Evolutionary conservation across 1,140 invertebrate genomes (phyloP).

Genomic region (Dufourea novaeangliae): DNA sequence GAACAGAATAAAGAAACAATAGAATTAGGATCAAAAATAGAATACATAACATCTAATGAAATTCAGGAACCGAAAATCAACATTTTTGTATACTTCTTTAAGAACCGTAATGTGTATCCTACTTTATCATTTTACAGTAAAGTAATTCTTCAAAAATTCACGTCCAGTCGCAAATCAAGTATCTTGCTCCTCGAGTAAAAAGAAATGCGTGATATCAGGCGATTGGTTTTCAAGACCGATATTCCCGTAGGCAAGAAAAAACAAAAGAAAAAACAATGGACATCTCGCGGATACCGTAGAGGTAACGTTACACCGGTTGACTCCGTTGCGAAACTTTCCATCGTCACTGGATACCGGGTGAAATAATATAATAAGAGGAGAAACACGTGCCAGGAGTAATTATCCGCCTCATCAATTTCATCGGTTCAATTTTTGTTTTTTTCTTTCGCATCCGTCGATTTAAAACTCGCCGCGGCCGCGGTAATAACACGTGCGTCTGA

Average conservation of each 20-base stretch:
- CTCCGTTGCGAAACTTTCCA: constrained; percentile 35
- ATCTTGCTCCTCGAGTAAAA: too few relatives aligned
- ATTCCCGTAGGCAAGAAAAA: neutral
- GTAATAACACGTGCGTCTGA: constrained; percentile 19
- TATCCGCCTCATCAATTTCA: constrained; percentile 14
- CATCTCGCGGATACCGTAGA: neutral
- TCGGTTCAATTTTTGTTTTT: too few relatives aligned
- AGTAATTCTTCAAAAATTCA: too few relatives aligned
- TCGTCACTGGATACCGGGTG: constrained; percentile 13
- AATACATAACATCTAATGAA: too few relatives aligned
- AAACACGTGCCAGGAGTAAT: constrained; percentile 28
- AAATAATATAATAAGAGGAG: constrained; percentile 17
- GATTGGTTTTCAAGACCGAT: neutral
- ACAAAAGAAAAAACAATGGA: constrained; percentile 9
- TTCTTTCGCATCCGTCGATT: constrained; percentile 9
- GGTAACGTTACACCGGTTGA: neutral
- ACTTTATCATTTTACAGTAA: too few relatives aligned
- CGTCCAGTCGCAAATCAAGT: too few relatives aligned
- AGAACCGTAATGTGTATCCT: too few relatives aligned
- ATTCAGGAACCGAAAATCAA: too few relatives aligned
- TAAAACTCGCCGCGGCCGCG: neutral
- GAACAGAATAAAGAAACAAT: too few relatives aligned
- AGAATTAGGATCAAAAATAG: too few relatives aligned
- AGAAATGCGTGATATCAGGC: neutral
- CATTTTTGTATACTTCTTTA: too few relatives aligned